Percentiles rank a stretch among this genome's conserved stretches.
Conservation (phyloP, 2,113 vertebrate genomes). For the Triplophysa siluroides region DNA sequence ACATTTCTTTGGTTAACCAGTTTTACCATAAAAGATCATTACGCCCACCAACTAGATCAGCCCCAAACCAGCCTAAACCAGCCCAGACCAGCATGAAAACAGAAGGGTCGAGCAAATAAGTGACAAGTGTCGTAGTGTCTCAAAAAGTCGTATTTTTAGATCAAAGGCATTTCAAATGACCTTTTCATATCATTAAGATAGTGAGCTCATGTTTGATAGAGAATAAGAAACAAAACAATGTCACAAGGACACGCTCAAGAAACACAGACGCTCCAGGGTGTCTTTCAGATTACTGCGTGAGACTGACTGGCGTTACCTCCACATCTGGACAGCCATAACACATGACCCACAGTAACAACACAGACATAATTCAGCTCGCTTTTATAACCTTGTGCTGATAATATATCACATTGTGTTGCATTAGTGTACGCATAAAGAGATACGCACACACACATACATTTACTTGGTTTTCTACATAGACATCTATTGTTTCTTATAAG, state of each 20-base stretch:
- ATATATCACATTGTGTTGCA: slow-evolving; percentile 24
- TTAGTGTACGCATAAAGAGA: slow-evolving; percentile 38
- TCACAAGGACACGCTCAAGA: slow-evolving; percentile 32
- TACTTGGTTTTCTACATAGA: background rate
- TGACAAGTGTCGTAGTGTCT: background rate
- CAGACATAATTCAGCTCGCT: slow-evolving; percentile 30
- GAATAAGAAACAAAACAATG: slow-evolving; percentile 23
- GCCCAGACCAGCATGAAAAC: no score
- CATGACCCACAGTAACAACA: background rate
- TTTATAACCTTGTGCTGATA: slow-evolving; percentile 13
- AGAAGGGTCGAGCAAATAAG: no score
- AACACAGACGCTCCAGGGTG: background rate
- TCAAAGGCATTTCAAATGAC: slow-evolving; percentile 22
- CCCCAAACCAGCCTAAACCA: background rate
- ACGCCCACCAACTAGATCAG: background rate
- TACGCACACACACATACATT: slow-evolving; percentile 46
- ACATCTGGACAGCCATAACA: slow-evolving; percentile 40
- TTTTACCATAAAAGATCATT: background rate
- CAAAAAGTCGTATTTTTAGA: background rate
- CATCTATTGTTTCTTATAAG: no score
- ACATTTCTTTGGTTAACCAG: background rate
- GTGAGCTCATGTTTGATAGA: slow-evolving; percentile 10
- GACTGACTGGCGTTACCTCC: background rate
- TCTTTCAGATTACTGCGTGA: background rate
- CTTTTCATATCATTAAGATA: slow-evolving; percentile 22